These are phyloP conservation scores for Patiria miniata DNA, from an alignment of 35 echinoderm and acorn worm species.

Conservation along the genomic window DNA sequence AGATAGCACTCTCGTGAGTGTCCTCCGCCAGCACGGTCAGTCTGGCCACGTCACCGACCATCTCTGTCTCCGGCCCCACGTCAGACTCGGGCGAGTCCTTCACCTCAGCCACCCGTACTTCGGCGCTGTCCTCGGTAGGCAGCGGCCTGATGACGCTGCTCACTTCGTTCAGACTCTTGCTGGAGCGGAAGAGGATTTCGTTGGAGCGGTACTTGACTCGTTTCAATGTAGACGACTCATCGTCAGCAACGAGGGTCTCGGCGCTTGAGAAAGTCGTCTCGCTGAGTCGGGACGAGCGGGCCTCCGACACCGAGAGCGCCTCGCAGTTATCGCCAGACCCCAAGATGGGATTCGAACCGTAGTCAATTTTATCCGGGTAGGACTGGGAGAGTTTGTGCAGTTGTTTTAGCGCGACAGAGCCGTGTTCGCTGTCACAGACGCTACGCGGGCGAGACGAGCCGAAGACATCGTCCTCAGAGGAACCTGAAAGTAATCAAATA, in stretches of 20 bases:
- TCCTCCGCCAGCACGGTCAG: slow-evolving; percentile 6
- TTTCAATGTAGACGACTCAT: not conserved
- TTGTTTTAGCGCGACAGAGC: not conserved
- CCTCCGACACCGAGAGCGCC: not conserved
- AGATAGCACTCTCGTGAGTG: not conserved
- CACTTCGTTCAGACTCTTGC: not conserved
- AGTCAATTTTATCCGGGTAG: not conserved
- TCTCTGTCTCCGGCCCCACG: slow-evolving; percentile 13
- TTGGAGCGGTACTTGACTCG: slow-evolving; percentile 7
- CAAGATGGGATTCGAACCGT: not conserved
- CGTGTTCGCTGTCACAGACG: not conserved
- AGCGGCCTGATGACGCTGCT: slow-evolving; percentile 15
- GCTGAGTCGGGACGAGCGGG: not conserved
- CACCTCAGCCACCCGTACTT: slow-evolving; percentile 15
- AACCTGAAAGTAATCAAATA: not conserved
- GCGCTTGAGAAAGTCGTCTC: slow-evolving; percentile 16
- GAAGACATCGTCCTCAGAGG: slow-evolving; percentile 5
- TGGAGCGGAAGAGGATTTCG: slow-evolving; percentile 10
- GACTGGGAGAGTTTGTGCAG: not conserved
- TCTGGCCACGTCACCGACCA: slow-evolving; percentile 14
- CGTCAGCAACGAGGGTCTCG: slow-evolving; percentile 17
- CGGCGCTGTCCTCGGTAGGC: slow-evolving; percentile 16
- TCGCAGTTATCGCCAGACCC: not conserved
- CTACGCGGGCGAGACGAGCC: not conserved
- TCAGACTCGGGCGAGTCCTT: not conserved